phyloP scores from a whole-genome alignment of 2,888 invertebrate genomes.

The Holacanthella duospinosa region DNA sequence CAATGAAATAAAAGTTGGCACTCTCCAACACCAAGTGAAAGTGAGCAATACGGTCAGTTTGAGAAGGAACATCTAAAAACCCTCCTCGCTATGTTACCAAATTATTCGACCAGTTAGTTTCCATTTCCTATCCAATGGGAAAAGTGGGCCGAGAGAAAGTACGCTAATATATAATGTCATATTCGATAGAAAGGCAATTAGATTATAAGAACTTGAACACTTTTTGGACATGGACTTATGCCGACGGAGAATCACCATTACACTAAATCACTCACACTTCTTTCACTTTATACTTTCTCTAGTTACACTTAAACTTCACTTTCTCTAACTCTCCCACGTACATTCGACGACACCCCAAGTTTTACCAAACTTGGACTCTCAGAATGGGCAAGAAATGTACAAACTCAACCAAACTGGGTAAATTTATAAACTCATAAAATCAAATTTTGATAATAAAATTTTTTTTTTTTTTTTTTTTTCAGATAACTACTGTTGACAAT shows the following conservation, averaged over 20 bases:
- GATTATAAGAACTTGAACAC: constrained; percentile 17
- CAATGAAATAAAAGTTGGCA: constrained; percentile 15
- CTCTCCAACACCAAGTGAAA: neutral
- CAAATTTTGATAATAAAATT: too few species aligned
- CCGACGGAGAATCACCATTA: constrained; percentile 7
- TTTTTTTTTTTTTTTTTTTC: too few species aligned
- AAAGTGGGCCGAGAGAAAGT: constrained; percentile 9
- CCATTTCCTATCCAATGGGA: neutral
- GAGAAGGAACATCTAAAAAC: too few species aligned
- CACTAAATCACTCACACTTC: constrained; percentile 10
- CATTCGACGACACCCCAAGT: too few species aligned
- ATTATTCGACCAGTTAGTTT: neutral
- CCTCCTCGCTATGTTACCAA: constrained; percentile 1
- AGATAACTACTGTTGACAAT: too few species aligned
- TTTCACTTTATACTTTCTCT: neutral
- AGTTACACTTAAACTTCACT: neutral
- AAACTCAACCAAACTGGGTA: too few species aligned
- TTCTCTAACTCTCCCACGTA: too few species aligned
- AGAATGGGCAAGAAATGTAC: too few species aligned
- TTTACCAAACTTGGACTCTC: neutral
- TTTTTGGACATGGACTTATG: neutral
- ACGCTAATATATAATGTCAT: constrained; percentile 33
- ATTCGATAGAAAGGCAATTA: constrained; percentile 36
- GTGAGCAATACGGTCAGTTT: constrained; percentile 3
- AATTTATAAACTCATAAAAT: too few species aligned